phyloP scores from a whole-genome alignment of 2,113 vertebrate genomes.

The Steatornis caripensis region DNA sequence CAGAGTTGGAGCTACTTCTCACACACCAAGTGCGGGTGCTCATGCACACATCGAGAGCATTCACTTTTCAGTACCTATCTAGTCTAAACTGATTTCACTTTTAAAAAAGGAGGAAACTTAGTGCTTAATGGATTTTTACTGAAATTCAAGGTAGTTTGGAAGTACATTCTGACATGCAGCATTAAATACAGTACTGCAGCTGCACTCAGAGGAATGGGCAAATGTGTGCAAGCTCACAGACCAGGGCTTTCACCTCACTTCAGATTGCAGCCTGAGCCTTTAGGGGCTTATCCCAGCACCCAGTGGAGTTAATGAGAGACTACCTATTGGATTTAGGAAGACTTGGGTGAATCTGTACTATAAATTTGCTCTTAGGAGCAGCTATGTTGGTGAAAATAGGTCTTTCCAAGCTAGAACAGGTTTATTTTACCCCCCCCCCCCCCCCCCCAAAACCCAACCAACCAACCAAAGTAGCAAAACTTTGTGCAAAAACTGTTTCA shows the following conservation, averaged over 20 bases:
- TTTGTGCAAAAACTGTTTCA: background rate
- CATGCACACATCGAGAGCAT: background rate
- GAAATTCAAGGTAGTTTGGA: background rate
- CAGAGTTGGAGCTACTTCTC: background rate
- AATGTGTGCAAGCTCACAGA: background rate
- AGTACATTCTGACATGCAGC: conserved; percentile 16
- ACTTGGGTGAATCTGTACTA: background rate
- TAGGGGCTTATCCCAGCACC: background rate
- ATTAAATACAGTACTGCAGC: background rate
- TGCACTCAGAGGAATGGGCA: background rate
- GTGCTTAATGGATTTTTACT: conserved; percentile 26
- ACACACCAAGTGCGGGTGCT: background rate
- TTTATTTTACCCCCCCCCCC: background rate
- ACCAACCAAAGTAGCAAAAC: background rate
- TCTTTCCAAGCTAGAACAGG: background rate
- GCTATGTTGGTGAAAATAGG: background rate
- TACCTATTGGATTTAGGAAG: background rate
- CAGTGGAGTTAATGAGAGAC: background rate
- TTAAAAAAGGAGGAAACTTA: background rate
- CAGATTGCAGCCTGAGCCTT: background rate
- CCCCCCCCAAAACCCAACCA: background rate
- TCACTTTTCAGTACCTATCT: background rate
- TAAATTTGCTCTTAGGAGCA: background rate
- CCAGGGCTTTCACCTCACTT: background rate
- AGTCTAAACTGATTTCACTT: background rate